phyloP scores from a whole-genome alignment of 2,888 invertebrate genomes.

The Ochropleura leucogaster region DNA sequence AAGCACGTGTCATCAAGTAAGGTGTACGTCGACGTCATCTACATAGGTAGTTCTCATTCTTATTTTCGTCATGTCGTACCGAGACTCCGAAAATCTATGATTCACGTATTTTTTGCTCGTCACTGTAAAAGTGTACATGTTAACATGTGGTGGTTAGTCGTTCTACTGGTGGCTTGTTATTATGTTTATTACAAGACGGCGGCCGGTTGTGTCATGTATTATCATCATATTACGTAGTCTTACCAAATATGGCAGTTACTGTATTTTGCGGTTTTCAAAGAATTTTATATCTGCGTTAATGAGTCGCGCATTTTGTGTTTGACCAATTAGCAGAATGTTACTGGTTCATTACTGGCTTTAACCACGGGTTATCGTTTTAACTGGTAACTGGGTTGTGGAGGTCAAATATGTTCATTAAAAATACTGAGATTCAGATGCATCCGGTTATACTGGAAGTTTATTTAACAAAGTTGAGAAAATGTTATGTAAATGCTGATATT shows the following conservation, averaged over 20 bases:
- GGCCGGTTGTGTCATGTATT: constrained; percentile 28
- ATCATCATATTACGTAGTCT: constrained; percentile 27
- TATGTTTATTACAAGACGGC: constrained; percentile 36
- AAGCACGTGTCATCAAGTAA: constrained; percentile 25
- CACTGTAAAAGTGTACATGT: constrained; percentile 16
- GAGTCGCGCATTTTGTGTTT: constrained; percentile 24
- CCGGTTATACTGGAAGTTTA: neutral
- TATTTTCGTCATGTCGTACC: constrained; percentile 49
- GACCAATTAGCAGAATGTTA: constrained; percentile 1
- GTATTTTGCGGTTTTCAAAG: constrained; percentile 32
- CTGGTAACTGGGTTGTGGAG: neutral
- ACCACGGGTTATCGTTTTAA: neutral
- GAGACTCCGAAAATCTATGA: constrained; percentile 37
- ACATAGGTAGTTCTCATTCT: constrained; percentile 21
- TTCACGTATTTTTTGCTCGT: constrained; percentile 41
- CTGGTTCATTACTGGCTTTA: neutral
- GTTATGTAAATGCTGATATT: neutral
- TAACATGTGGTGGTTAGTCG: constrained; percentile 13
- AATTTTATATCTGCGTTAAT: constrained; percentile 31
- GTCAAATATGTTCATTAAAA: neutral
- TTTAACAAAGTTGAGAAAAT: neutral
- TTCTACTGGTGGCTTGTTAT: constrained; percentile 35
- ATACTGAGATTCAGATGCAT: neutral
- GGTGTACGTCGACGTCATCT: constrained; percentile 21
- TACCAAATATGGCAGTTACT: constrained; percentile 38